A percentile compares a stretch with the other conserved stretches of the same genome.
These are phyloP conservation scores for Tonatia bakeri DNA, from an alignment of 2,113 vertebrate genomes.

Conservation along the genomic window DNA sequence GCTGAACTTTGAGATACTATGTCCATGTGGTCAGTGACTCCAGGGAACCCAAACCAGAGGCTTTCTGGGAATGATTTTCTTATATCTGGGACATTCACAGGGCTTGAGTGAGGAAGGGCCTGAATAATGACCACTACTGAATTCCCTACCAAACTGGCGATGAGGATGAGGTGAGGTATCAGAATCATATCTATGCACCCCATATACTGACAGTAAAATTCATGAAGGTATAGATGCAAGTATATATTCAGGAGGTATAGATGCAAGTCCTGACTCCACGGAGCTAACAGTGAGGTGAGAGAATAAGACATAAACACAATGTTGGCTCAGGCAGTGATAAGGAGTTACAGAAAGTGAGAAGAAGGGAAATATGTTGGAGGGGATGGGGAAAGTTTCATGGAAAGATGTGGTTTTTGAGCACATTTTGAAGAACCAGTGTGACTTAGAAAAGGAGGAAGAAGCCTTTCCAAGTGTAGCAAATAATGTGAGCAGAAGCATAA, in stretches of 20 bases:
- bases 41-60: background rate
- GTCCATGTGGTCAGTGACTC: background rate
- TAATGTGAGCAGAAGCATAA: background rate
- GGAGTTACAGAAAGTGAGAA: background rate
- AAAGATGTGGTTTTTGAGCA: background rate
- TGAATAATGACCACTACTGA: background rate
- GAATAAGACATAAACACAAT: background rate
- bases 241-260: background rate
- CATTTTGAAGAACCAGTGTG: background rate
- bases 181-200: background rate
- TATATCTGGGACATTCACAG: background rate
- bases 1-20: background rate
- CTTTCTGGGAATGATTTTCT: background rate
- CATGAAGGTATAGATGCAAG: accelerated
- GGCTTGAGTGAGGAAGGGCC: background rate
- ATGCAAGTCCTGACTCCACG: background rate
- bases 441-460: background rate
- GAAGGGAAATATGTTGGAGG: background rate
- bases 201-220: background rate
- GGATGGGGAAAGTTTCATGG: background rate
- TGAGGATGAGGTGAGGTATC: background rate
- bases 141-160: background rate
- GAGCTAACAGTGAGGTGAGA: background rate
- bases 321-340: background rate
- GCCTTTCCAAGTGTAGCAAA: background rate